Base-by-base conservation (phyloP, 2,888 invertebrate species). In the Creontiades dilutus region DNA sequence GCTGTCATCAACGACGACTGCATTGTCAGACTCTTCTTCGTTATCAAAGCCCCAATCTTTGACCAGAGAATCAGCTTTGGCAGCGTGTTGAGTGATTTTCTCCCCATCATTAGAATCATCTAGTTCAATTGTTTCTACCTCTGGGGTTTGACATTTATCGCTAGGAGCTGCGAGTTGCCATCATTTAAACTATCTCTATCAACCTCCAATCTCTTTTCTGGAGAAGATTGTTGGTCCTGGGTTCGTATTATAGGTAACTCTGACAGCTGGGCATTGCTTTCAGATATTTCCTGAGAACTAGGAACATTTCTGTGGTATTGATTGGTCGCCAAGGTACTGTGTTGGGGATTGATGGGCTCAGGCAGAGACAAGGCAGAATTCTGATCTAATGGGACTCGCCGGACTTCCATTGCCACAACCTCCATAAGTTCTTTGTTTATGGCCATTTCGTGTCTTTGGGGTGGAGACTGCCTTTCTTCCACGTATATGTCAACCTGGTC, bases 31-130 rank as follows among this genome's bases (percentile, higher is more conserved):
- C 23, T 92, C 92, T 75, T 91, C 92, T 23, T 91, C 90, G 23
- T 89, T 81, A 48, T 92, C 92, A 61, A 91, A 91, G 16, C 91
- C 92, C 91, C 91, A 90, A 84, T 92, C 92, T 76, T 89, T 90
- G 61, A 91, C 91, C 19, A 91, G 86, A 28, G 90, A 90, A n/a
- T 90, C 91, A 19, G 90, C 90, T 28, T 90, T 91, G 61, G 86
- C 90, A 1, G 84, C 90, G 9, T 68, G 82, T 52, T 80, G 28
- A 13, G 86, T 81, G n/a, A 68, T 46, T 19, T 68, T 68, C 19
- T 80, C 48, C 14, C 57, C 90, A 0, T 61, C 61, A 13, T 14
- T n/a, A n/a, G 46, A 46, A 16, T 80, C 80, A 16, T 80, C 46
- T n/a, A 80, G n/a, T 80, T 80, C 80, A 16, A 46, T 80, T 3